A percentile compares a stretch with the other conserved stretches of the same genome.
These are phyloP conservation scores for Labeo catla DNA, from an alignment of 2,113 vertebrate genomes.

Conservation along the genomic window DNA sequence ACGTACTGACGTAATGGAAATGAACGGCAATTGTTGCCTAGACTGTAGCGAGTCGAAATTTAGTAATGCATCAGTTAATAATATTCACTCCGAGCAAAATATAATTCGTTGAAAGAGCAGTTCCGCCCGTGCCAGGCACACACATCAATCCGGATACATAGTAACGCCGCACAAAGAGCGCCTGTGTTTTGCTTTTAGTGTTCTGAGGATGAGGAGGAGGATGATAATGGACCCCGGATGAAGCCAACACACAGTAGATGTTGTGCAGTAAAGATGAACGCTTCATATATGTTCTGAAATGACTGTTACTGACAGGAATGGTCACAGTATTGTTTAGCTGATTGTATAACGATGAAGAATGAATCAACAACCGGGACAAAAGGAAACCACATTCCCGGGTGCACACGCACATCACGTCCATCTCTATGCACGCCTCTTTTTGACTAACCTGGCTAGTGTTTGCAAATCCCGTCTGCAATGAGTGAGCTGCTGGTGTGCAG, in stretches of 20 bases:
- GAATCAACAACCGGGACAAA: constrained; percentile 7
- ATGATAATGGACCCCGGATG: neutral
- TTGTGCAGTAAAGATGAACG: constrained; percentile 4
- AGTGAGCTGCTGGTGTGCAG: constrained; percentile 4
- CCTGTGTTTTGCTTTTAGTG: constrained; percentile 16
- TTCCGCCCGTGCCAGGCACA: neutral
- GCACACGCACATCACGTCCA: neutral
- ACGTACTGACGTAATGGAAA: neutral
- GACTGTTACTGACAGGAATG: neutral
- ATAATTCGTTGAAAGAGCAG: neutral
- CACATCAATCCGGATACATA: neutral
- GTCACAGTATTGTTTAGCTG: neutral
- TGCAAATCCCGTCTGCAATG: constrained; percentile 22
- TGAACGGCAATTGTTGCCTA: neutral
- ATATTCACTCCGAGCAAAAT: neutral
- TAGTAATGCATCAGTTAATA: neutral
- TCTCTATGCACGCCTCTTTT: constrained; percentile 1
- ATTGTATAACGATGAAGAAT: neutral
- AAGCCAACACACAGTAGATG: constrained; percentile 3
- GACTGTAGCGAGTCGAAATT: neutral
- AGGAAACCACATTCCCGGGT: constrained; percentile 7
- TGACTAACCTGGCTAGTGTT: constrained; percentile 33
- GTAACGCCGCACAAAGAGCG: constrained; percentile 13
- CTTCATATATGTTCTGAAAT: neutral
- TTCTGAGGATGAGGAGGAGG: neutral